Conservation (phyloP, 2,888 invertebrate species). For the Microctonus aethiopoides region DNA sequence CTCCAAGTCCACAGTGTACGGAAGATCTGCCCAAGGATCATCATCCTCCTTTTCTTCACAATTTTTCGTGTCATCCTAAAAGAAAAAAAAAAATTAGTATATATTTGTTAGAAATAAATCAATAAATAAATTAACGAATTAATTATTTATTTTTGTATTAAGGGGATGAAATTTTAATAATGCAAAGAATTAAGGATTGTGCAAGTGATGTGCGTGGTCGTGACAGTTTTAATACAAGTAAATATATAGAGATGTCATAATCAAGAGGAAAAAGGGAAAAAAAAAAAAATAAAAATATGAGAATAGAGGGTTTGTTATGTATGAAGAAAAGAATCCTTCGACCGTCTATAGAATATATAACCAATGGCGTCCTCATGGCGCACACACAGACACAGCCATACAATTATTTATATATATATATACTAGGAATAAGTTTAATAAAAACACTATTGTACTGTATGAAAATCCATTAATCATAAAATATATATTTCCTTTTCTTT, state of each 20-base stretch:
- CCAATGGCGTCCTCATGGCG: slow-evolving; percentile 5
- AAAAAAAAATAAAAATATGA: slow-evolving; percentile 42
- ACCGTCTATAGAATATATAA: not conserved
- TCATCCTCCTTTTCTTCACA: slow-evolving; percentile 66
- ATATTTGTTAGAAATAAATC: not conserved
- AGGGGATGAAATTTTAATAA: not conserved
- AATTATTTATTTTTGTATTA: not conserved
- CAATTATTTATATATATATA: not conserved
- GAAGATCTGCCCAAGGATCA: slow-evolving; percentile 84
- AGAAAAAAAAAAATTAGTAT: slow-evolving; percentile 23
- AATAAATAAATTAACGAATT: not conserved
- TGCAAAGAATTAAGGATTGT: not conserved
- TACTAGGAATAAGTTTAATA: slow-evolving; percentile 65
- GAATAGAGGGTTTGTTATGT: slow-evolving; percentile 47
- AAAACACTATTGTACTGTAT: slow-evolving; percentile 64
- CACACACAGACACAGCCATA: not conserved
- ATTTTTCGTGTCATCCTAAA: slow-evolving; percentile 53
- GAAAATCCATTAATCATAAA: slow-evolving; percentile 64
- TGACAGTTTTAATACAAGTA: not conserved
- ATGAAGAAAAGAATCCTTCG: slow-evolving; percentile 41
- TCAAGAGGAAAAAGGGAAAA: slow-evolving; percentile 29
- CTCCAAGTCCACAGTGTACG: slow-evolving; percentile 87
- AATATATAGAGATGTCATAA: slow-evolving; percentile 40
- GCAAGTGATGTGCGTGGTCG: not conserved
- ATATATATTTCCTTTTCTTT: slow-evolving; percentile 39